Evolutionary conservation across 37 sponge, comb jelly and placozoan species (phyloP), one percentile per base, ranked within the genome.

Genomic region (Haliclona indistincta): DNA sequence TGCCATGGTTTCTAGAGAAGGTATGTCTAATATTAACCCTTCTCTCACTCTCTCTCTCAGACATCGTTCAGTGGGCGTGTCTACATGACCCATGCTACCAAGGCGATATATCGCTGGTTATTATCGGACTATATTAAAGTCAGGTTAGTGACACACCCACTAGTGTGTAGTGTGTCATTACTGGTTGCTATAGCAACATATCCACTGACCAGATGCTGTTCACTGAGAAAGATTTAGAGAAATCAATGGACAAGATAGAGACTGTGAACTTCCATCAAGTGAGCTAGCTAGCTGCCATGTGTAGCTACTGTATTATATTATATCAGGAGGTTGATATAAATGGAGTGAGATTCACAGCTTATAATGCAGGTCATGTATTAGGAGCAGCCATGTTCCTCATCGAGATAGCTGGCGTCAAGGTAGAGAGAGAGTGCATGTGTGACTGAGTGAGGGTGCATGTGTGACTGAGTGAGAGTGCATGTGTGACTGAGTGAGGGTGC

Each of bases 301-400:
- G 13, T 47, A 17, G 49, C 13, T 47, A 58, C n/a, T n/a, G 6
- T n/a, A 58, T 34, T 55, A 25, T 67, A 11, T 41, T 63, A 66
- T 35, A 63, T 43, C 63, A 94, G 90, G 97, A 93, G 52, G 89
- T 89, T 41, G 97, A 96, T 30, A 91, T 98, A 26, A 87, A 89
- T 84, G 99, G 99, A 0, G 78, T 98, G 20, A 92, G 84, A 78
- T 98, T 98, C 72, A 89, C 91, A 88, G 86, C 91, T 36, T 98
- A 98, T 76, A 82, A 93, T 58, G 99, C 99, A 0, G 99, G 99
- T 0, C 99, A 98, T 68, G 99, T 98, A 52, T 74, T 98, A 32
- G 99, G 99, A 0, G 99, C 99, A 7, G 99, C 99, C 39, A 98
- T 98, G 99, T 95, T 98, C 60, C 87, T 98, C 93, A 86, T 98